Conservation (phyloP, 2,888 invertebrate genomes). For the Caenorhabditis drosophilae region DNA sequence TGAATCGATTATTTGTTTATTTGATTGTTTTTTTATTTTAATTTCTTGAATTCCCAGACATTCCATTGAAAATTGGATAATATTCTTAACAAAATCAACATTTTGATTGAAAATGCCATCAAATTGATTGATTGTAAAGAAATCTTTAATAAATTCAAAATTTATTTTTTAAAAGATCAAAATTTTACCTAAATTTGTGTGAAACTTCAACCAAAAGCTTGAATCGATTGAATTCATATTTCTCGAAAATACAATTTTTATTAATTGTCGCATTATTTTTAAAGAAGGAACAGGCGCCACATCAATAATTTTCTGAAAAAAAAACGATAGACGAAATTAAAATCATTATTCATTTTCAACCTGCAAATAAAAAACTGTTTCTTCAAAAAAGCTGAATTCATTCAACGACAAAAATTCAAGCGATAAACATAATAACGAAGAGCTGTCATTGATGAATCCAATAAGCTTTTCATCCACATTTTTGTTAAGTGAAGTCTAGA, state of each 20-base stretch:
- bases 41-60: neutral
- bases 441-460: neutral
- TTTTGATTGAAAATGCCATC: too few relatives aligned
- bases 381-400: conserved; percentile 3
- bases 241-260: neutral
- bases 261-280: neutral
- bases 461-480: neutral
- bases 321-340: neutral
- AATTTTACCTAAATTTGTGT: too few relatives aligned
- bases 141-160: too few relatives aligned
- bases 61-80: neutral
- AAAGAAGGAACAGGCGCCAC: neutral
- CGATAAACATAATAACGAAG: neutral
- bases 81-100: too few relatives aligned
- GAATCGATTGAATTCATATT: conserved; percentile 2
- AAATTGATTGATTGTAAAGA: too few relatives aligned
- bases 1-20: neutral
- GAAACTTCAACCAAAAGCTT: too few relatives aligned
- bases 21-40: neutral
- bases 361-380: neutral
- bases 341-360: neutral
- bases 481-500: neutral
- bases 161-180: too few relatives aligned
- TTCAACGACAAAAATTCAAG: neutral
- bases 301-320: neutral